These are phyloP conservation scores for Fistularia commersonii DNA, from an alignment of 2,797 vertebrate species.

Conservation along the genomic window DNA sequence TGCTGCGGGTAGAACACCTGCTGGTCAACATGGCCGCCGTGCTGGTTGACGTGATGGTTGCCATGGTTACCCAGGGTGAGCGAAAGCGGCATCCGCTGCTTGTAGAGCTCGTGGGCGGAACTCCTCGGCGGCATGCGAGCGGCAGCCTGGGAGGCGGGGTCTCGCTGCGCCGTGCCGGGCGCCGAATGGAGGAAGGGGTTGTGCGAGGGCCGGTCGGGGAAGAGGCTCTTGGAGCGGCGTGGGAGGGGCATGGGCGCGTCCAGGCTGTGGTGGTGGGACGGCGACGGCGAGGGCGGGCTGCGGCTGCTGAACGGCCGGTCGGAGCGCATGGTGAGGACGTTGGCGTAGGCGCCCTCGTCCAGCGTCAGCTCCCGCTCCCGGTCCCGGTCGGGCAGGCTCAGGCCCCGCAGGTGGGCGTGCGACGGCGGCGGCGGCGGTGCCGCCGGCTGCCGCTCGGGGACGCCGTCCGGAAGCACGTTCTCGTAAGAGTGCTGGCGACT, in stretches of 20 bases:
- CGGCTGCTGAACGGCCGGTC: conserved; percentile 88
- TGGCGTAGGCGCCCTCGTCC: conserved; percentile 90
- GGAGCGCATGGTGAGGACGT: conserved; percentile 87
- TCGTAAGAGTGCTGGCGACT: conserved; percentile 94
- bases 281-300: conserved; percentile 70
- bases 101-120: conserved; percentile 90
- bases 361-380: conserved; percentile 71
- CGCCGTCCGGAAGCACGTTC: conserved; percentile 86
- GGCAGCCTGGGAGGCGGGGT: conserved; percentile 53
- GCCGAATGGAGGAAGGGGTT: conserved; percentile 91
- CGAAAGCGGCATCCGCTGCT: conserved; percentile 84
- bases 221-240: conserved; percentile 90
- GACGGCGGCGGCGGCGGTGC: conserved; percentile 39
- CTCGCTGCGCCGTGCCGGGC: conserved; percentile 72
- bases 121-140: conserved; percentile 85
- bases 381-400: conserved; percentile 88
- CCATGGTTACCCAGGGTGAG: conserved; percentile 87
- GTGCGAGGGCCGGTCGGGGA: conserved; percentile 86
- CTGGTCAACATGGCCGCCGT: conserved; percentile 61
- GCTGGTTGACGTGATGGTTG: conserved; percentile 73
- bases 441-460: conserved; percentile 71
- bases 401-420: conserved; percentile 54
- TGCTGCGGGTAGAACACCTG: conserved; percentile 91
- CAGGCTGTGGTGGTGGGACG: conserved; percentile 84
- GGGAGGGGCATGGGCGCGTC: conserved; percentile 79